Evolutionary conservation across 2,113 vertebrate genomes (phyloP), one percentile per base, ranked within the genome.

Genomic region (Poeciliopsis prolifica): DNA sequence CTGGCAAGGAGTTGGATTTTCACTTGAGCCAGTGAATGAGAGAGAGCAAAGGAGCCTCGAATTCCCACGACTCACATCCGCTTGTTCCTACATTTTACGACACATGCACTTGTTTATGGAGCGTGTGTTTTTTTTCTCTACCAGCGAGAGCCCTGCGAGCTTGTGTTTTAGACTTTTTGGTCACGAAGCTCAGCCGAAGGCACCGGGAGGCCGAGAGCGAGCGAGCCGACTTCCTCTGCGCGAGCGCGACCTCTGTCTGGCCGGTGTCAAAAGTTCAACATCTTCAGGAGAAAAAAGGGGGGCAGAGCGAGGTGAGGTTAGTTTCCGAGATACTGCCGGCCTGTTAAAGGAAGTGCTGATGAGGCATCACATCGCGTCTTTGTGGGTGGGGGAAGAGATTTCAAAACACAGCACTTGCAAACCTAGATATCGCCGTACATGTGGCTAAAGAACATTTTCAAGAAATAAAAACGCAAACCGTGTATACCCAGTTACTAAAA

Each of bases 11-110:
- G 86, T 77, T 75, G 48, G 68, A 66, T 84, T 89, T 85, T 89
- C 62, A 85, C 88, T 89, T 65, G 71, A 91, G 79, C 78, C 63
- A 24, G 80, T 86, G 83, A 90, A 91, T 85, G 84, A 70, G 69
- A 77, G 31, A 61, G 81, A 83, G 73, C 61, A 42, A 62, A 66
- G n/a, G 22, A 62, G 70, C 78, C 73, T 86, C 66, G 88, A 89
- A 90, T 93, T 92, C 88, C 88, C 90, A 92, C 76, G 77, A 77
- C 80, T 78, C 68, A 88, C 79, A 90, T 88, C 86, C 81, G 82
- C 71, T 54, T 70, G 70, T 44, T 70, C 33, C 70, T 72, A 62
- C 51, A 75, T 83, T 85, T 72, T n/a, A 31, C 69, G 74, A 84
- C 42, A 28, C 72, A 77, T 69, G 78, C 87, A 83, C 72, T 75